Evolutionary conservation across 2,797 vertebrate genomes (phyloP).

Genomic region (Chromis chromis): DNA sequence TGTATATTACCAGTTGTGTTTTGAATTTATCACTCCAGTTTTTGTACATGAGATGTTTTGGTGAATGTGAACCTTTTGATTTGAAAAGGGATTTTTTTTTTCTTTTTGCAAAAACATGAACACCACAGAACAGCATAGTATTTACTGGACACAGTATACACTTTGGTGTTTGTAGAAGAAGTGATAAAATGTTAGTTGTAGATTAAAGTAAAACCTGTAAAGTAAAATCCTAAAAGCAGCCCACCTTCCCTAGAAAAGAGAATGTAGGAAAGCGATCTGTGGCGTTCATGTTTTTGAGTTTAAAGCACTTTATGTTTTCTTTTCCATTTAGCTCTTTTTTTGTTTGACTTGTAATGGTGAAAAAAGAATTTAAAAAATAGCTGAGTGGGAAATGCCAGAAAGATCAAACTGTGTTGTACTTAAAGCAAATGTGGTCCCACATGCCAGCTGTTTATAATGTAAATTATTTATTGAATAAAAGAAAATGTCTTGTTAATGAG

Average conservation of each 20-base stretch:
- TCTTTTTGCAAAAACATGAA: constrained; percentile 76
- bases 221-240: constrained; percentile 14
- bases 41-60: constrained; percentile 77
- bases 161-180: constrained; percentile 15
- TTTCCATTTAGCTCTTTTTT: constrained; percentile 80
- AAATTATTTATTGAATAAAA: constrained; percentile 99
- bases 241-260: constrained; percentile 51
- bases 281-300: constrained; percentile 81
- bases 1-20: constrained; percentile 86
- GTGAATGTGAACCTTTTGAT: constrained; percentile 79
- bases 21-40: constrained; percentile 79
- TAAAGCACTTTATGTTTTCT: constrained; percentile 88
- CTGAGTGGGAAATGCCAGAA: constrained; percentile 75
- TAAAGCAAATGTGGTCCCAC: constrained; percentile 85
- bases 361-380: constrained; percentile 63
- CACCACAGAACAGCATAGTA: constrained; percentile 58
- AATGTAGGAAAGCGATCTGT: constrained; percentile 62
- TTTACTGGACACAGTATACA: constrained; percentile 12
- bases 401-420: constrained; percentile 84
- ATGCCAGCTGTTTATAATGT: constrained; percentile 93
- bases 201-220: constrained; percentile 9
- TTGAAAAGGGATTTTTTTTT: constrained; percentile 67
- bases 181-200: background rate
- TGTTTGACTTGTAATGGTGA: constrained; percentile 71
- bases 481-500: constrained; percentile 81